A percentile compares a stretch with the other conserved stretches of the same genome.
Conservation (phyloP, 53 echinoderm and acorn worm genomes). For the Crossaster papposus region DNA sequence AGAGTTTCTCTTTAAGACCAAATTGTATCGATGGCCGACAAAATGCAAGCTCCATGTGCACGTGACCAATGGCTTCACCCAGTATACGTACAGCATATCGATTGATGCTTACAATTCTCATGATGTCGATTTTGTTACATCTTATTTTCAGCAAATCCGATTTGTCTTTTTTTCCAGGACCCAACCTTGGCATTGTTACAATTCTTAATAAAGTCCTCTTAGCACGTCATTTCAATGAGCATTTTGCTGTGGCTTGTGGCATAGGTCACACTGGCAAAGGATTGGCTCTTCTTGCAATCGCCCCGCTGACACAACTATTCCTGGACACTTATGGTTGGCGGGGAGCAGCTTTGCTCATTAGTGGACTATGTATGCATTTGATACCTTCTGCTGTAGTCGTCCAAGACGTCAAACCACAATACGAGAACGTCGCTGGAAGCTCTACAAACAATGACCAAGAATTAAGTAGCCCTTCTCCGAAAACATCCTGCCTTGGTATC, state of each 20-base stretch:
- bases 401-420: background rate
- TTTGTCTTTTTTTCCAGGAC: too few species aligned
- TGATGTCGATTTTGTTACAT: too few species aligned
- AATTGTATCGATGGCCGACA: too few species aligned
- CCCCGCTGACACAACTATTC: constrained; percentile 10
- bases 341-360: background rate
- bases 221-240: constrained; percentile 15
- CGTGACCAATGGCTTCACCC: too few species aligned
- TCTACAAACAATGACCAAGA: background rate
- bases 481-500: background rate
- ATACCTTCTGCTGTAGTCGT: background rate
- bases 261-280: background rate
- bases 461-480: too few species aligned
- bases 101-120: too few species aligned
- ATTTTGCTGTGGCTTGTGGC: constrained; percentile 4
- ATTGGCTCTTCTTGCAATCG: background rate
- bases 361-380: background rate
- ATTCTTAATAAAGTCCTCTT: background rate
- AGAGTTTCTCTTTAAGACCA: too few species aligned
- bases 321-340: constrained; percentile 33
- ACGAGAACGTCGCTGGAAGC: background rate
- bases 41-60: too few species aligned
- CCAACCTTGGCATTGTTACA: too few species aligned
- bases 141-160: too few species aligned
- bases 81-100: too few species aligned